phyloP scores from a whole-genome alignment of 2,888 invertebrate species.

The Nephrotoma flavescens region DNA sequence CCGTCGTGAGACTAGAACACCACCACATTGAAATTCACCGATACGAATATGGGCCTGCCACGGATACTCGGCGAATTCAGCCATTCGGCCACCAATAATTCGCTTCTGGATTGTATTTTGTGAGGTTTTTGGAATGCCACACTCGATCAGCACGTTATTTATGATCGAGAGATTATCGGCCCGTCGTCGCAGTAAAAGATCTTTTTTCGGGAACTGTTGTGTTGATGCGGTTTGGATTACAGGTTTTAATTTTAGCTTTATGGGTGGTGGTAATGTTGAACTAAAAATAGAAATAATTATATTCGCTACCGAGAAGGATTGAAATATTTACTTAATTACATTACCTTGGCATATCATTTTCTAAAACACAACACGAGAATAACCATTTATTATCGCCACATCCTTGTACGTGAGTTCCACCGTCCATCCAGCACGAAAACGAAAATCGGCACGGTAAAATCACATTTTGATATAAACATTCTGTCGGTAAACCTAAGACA shows the following conservation, averaged over 20 bases:
- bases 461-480: conserved; percentile 36
- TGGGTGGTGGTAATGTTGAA: conserved; percentile 17
- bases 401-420: conserved; percentile 48
- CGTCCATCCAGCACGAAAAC: conserved; percentile 59
- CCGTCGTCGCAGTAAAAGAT: conserved; percentile 24
- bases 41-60: conserved; percentile 80
- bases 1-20: conserved; percentile 59
- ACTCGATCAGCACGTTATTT: conserved; percentile 37
- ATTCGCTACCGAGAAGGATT: not conserved
- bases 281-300: not conserved
- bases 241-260: conserved; percentile 17
- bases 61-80: conserved; percentile 58
- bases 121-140: conserved; percentile 46
- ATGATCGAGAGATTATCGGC: conserved; percentile 20
- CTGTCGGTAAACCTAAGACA: conserved; percentile 27
- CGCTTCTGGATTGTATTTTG: conserved; percentile 48
- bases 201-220: conserved; percentile 22
- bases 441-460: conserved; percentile 53
- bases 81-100: conserved; percentile 69
- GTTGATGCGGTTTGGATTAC: not conserved
- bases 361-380: conserved; percentile 51
- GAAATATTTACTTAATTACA: not conserved
- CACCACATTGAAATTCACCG: conserved; percentile 69
- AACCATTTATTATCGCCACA: conserved; percentile 55
- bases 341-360: conserved; percentile 16